Evolutionary conservation across 2,797 vertebrate genomes (phyloP).

Genomic region (Acanthornis magna): DNA sequence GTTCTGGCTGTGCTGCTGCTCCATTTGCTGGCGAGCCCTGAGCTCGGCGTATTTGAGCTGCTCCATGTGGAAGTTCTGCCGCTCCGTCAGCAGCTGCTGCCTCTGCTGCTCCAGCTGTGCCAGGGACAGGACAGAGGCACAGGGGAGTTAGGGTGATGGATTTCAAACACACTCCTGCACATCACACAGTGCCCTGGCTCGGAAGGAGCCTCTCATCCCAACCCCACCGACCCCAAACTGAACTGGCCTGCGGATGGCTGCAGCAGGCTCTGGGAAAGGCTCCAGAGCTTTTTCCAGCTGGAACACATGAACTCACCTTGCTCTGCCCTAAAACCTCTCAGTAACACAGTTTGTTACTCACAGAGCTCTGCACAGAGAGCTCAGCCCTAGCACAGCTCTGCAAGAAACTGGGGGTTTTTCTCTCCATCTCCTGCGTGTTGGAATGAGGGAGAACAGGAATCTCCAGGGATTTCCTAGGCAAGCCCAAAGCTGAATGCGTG

Average conservation of each 20-base stretch:
- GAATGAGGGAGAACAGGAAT: neutral
- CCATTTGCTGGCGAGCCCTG: conserved; percentile 94
- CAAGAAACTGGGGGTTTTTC: fast-evolving
- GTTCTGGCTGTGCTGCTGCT: conserved; percentile 83
- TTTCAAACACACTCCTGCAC: fast-evolving
- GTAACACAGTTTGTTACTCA: fast-evolving
- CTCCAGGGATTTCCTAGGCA: neutral
- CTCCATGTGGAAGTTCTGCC: conserved; percentile 99
- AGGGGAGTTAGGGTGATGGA: neutral
- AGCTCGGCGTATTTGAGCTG: conserved; percentile 97
- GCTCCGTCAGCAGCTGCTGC: conserved; percentile 94
- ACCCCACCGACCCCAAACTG: fast-evolving
- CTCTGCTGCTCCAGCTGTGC: conserved; percentile 91
- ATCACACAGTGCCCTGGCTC: fast-evolving
- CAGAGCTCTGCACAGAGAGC: neutral
- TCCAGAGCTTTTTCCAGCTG: neutral
- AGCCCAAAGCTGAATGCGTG: neutral
- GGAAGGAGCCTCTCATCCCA: neutral
- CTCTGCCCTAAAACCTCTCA: neutral
- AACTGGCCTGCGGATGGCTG: neutral
- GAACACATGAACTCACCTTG: neutral
- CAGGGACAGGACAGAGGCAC: neutral
- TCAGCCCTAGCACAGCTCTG: neutral
- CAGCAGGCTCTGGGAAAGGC: neutral
- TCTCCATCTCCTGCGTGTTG: neutral